Evolutionary conservation across 2,888 invertebrate species (phyloP).

Genomic region (Galerucella nymphaeae): DNA sequence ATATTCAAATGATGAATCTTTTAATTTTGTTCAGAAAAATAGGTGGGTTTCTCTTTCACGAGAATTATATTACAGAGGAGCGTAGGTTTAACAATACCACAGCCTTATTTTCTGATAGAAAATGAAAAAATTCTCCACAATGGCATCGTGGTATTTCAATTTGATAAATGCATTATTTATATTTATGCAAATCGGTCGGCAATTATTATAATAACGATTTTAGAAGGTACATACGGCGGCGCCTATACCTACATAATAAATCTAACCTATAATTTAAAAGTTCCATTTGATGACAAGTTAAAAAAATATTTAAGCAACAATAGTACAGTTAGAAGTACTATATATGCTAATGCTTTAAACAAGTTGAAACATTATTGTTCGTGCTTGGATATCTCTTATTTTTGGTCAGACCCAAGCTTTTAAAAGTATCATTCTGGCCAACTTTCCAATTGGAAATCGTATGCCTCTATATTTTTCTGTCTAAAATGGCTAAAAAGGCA

Average conservation of each 20-base stretch:
- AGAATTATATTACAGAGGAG: background rate
- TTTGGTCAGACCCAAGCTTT: no score
- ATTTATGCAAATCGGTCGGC: background rate
- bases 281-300: background rate
- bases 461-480: no score
- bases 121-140: background rate
- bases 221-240: background rate
- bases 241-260: constrained; percentile 2
- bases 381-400: no score
- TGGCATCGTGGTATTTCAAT: constrained; percentile 5
- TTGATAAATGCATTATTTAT: constrained; percentile 12
- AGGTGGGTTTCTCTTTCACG: background rate
- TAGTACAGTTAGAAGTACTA: no score
- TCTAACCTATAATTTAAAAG: background rate
- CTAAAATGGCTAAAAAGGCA: no score
- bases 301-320: no score
- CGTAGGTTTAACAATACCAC: background rate
- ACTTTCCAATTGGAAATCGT: no score
- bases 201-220: constrained; percentile 1
- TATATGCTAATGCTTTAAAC: no score
- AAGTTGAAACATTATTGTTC: no score
- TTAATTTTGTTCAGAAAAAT: background rate
- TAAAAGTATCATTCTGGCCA: no score
- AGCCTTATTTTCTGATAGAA: background rate
- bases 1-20: no score